Evolutionary conservation across 2,113 vertebrate species (phyloP).

Genomic region (Microtus oregoni): DNA sequence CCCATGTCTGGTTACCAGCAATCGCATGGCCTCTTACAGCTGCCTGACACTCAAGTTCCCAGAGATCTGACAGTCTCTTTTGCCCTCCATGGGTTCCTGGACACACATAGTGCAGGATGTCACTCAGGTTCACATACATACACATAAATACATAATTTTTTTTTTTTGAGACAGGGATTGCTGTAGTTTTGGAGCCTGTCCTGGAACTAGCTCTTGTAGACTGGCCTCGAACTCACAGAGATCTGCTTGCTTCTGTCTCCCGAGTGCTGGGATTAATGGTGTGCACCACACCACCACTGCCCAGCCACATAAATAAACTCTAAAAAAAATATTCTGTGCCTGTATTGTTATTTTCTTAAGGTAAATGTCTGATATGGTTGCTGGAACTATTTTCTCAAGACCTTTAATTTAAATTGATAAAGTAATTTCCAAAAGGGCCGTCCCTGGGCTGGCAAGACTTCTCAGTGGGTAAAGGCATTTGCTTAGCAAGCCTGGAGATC

Average conservation of each 20-base stretch:
- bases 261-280: too few relatives aligned
- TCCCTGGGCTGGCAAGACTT: neutral
- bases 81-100: neutral
- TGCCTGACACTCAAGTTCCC: neutral
- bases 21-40: neutral
- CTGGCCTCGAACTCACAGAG: too few relatives aligned
- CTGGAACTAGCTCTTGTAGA: too few relatives aligned
- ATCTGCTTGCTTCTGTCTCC: too few relatives aligned
- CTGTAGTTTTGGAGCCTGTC: too few relatives aligned
- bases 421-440: neutral
- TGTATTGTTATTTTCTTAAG: neutral
- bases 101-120: neutral
- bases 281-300: too few relatives aligned
- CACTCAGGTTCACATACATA: neutral
- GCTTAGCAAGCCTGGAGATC: neutral
- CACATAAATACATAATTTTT: neutral
- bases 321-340: neutral
- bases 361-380: neutral
- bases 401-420: neutral
- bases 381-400: neutral
- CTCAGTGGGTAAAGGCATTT: neutral
- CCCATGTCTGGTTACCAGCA: neutral
- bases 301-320: too few relatives aligned
- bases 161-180: too few relatives aligned
- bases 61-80: neutral